Conservation (phyloP, 1,140 invertebrate genomes). For the Drosophila pachea region DNA sequence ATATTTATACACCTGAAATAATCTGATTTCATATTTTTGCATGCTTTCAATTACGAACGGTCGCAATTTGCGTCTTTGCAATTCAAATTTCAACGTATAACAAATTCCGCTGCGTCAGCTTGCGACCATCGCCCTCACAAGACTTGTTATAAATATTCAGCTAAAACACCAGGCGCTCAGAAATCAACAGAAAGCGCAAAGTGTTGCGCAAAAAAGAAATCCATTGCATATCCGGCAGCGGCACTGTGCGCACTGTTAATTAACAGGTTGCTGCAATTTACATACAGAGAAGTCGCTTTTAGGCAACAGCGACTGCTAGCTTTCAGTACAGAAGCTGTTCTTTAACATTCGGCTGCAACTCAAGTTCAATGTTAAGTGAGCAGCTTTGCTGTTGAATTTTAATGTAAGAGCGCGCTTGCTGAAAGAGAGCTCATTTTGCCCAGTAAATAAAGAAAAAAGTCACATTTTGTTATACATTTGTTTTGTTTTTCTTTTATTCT, state of each 20-base stretch:
- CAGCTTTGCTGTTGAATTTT: too few species aligned
- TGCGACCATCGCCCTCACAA: not conserved
- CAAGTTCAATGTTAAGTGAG: too few species aligned
- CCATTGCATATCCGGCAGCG: not conserved
- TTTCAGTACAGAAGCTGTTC: too few species aligned
- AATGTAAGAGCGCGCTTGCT: too few species aligned
- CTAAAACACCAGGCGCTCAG: not conserved
- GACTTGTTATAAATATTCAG: not conserved
- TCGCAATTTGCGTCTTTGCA: not conserved
- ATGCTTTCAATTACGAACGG: not conserved
- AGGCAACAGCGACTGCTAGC: not conserved
- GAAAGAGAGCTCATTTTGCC: not conserved
- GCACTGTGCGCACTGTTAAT: not conserved
- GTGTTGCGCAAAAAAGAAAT: not conserved
- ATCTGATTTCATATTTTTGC: not conserved
- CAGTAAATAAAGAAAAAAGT: not conserved
- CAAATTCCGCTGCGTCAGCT: not conserved
- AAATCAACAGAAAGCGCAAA: not conserved
- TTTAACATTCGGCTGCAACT: too few species aligned
- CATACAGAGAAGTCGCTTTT: not conserved
- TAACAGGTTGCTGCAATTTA: not conserved
- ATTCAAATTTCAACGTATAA: not conserved
- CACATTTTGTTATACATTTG: conserved; percentile 62
- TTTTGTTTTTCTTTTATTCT: conserved; percentile 63
- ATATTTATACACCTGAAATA: not conserved